A percentile compares a stretch with the other conserved stretches of the same genome.
These are phyloP conservation scores for Mixornis gularis DNA, from an alignment of 2,113 vertebrate species.

Conservation along the genomic window DNA sequence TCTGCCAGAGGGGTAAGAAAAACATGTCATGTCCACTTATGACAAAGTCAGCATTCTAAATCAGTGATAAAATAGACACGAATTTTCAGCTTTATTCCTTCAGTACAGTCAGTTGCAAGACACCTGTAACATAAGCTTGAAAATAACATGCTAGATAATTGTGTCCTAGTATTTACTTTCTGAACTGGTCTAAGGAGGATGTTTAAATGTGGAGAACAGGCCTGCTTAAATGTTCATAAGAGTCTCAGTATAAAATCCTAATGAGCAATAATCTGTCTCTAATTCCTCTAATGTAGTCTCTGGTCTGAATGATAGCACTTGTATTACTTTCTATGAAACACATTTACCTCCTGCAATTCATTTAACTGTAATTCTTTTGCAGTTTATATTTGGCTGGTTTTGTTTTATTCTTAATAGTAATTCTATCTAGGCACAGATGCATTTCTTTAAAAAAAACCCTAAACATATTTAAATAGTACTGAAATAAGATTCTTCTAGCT, in stretches of 20 bases:
- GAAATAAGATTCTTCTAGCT: slow-evolving; percentile 11
- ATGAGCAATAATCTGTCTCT: slow-evolving; percentile 38
- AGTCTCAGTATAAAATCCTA: slow-evolving; percentile 26
- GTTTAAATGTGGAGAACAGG: neutral
- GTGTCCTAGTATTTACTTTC: neutral
- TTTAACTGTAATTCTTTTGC: slow-evolving; percentile 8
- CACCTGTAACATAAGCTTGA: neutral
- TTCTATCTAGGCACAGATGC: neutral
- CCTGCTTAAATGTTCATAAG: neutral
- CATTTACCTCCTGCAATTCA: slow-evolving; percentile 27
- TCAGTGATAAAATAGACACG: neutral
- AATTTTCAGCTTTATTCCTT: neutral
- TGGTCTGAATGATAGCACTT: slow-evolving; percentile 10
- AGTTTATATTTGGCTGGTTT: slow-evolving; percentile 20
- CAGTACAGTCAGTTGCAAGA: neutral
- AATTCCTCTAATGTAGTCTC: slow-evolving; percentile 39
- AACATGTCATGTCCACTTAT: neutral
- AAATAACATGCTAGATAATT: neutral
- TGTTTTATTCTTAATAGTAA: neutral
- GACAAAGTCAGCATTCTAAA: neutral
- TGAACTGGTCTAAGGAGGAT: neutral
- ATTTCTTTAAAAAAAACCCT: neutral
- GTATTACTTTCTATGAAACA: neutral
- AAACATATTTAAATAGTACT: neutral
- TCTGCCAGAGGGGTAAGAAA: neutral